Percentiles rank a stretch among this genome's conserved stretches.
phyloP scores from a whole-genome alignment of 2,113 vertebrate species.

The Natator depressus region DNA sequence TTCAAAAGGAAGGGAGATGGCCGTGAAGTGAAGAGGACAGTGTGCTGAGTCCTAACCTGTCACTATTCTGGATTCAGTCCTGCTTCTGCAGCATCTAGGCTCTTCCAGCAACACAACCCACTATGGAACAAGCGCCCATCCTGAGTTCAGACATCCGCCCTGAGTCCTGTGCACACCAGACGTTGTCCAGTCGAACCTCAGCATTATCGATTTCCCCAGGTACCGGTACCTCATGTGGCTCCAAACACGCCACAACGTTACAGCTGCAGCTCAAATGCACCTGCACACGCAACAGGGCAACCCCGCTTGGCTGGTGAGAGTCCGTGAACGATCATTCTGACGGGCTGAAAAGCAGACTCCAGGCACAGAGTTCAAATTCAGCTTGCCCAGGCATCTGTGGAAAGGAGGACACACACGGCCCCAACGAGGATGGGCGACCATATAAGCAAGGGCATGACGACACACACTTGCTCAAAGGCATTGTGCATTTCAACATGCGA shows the following conservation, averaged over 20 bases:
- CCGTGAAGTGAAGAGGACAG: too few species aligned
- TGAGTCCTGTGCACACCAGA: background rate
- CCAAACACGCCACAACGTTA: background rate
- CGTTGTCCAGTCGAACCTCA: background rate
- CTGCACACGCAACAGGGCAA: background rate
- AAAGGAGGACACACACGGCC: background rate
- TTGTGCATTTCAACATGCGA: fast-evolving
- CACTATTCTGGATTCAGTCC: too few species aligned
- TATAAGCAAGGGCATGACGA: background rate
- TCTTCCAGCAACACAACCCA: fast-evolving
- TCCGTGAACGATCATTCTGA: too few species aligned
- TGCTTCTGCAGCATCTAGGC: too few species aligned
- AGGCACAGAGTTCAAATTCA: background rate
- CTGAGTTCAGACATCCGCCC: background rate
- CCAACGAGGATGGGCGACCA: too few species aligned
- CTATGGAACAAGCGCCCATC: background rate
- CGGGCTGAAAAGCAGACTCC: too few species aligned
- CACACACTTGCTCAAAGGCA: fast-evolving
- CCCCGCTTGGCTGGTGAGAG: background rate
- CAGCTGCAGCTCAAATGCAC: background rate
- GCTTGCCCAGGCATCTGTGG: background rate
- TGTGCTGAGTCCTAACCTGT: background rate
- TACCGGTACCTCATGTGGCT: background rate
- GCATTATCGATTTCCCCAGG: background rate
- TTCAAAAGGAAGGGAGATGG: too few species aligned